Evolutionary conservation across 2,888 invertebrate genomes (phyloP), one percentile per base, ranked within the genome.

Genomic region (Hylaea fasciaria): DNA sequence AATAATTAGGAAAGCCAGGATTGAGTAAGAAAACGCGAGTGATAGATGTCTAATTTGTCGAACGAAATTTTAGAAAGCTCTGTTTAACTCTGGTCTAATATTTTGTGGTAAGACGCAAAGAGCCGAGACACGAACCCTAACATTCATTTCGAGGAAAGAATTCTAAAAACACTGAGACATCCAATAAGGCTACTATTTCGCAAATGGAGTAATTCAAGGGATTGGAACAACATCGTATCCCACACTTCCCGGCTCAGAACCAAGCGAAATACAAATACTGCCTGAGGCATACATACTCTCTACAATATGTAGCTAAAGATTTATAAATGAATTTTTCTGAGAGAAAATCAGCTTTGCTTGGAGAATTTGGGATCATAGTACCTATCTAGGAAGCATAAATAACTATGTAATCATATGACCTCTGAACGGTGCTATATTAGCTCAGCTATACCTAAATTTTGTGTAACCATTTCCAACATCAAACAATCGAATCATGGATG

Each of bases 271-370:
- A 45, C 28, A 4, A 28, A 50, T 14, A 41, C 16, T 51, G 29
- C 29, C 16, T 51, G 14, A 41, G 29, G 10, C 29, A 49, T 4
- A n/a, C 10, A 50, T 14, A 50, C 40, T 46, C 29, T 16, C 17
- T 40, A n/a, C 43, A 41, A 29, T 16, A 40, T n/a, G n/a, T n/a
- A n/a, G n/a, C n/a, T 32, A 2, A 13, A 12, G 40, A 39, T 10
- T 14, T 44, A 14, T 44, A 14, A 45, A 57, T 29, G 29, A 45
- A 57, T 57, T 51, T 57, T 32, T 51, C 46, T 40, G 57, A 40
- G 32, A 40, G 44, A 28, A 46, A 57, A 46, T 32, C 50, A 51
- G 50, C 46, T n/a, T 51, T 16, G 28, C 47, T 17, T 35, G 22
- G 40, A 17, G 39, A 39, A 57, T 43, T 45, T 32, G 44, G 28